A percentile compares a stretch with the other conserved stretches of the same genome.
Conservation (phyloP, 2,113 vertebrate genomes). For the Egretta garzetta region DNA sequence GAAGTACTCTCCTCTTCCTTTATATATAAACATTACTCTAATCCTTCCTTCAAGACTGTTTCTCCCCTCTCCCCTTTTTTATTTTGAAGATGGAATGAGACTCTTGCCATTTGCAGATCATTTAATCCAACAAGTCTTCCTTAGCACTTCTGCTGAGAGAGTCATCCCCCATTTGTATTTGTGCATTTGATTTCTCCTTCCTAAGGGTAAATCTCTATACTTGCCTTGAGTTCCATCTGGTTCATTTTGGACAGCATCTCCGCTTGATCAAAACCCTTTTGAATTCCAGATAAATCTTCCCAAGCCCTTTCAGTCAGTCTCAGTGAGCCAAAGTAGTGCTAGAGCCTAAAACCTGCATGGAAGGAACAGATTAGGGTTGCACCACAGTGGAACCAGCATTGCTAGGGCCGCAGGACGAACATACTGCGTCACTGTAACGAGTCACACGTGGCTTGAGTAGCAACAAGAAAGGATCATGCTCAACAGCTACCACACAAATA, state of each 20-base stretch:
- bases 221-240: conserved; percentile 2
- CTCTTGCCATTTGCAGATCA: neutral
- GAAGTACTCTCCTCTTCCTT: neutral
- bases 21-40: neutral
- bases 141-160: neutral
- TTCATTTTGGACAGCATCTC: neutral
- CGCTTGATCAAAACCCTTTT: conserved; percentile 22
- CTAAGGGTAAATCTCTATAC: neutral
- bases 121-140: neutral
- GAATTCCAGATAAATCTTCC: neutral
- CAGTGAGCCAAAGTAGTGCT: neutral
- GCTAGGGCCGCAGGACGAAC: neutral
- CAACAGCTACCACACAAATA: neutral
- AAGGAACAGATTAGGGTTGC: neutral
- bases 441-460: neutral
- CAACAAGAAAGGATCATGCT: neutral
- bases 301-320: neutral
- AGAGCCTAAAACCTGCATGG: neutral
- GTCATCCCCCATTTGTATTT: neutral
- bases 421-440: neutral
- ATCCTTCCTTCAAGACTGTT: neutral
- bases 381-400: neutral
- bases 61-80: neutral
- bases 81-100: neutral
- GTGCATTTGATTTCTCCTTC: neutral